Base-by-base conservation (phyloP, 2,888 invertebrate genomes). In the Sinopyrophorus schimmeli region DNA sequence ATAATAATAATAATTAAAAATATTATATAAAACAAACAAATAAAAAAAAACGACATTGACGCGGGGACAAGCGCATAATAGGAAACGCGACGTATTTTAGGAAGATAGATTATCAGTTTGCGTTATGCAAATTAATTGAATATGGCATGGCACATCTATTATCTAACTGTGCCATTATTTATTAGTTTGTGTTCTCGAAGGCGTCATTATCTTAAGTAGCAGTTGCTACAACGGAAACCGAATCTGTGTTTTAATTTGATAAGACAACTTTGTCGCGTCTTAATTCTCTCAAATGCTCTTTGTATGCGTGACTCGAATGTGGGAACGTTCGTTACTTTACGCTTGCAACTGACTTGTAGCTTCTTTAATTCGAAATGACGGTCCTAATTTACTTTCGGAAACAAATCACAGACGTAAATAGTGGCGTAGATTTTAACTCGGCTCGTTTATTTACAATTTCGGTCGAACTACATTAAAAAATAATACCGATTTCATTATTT, bases 181-280 rank as follows among this genome's bases (percentile, higher is more conserved):
- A 46, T 46, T 46, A 46, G 38, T 46, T 46, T 38, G 46, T 38
- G 38, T 51, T 50, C 37, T 47, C 40, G 31, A 49, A 53, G 53
- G 46, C 47, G 40, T 50, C 42, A 57, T 57, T 57, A 57, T 55
- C 57, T 57, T 57, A 57, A 57, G 53, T 54, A 54, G 38, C 53
- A 50, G 40, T 53, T 40, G 46, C 44, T 44, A 27, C 20, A 43
- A 40, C 54, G 52, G 54, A 55, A 57, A 31, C 48, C 52, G 54
- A 57, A 53, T 54, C 54, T 42, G 53, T 47, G 54, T 53, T 50
- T 50, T 57, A 57, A 57, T 55, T 57, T 50, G 53, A 57, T 57
- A 57, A 54, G 57, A 57, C 57, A 57, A 38, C 32, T 44, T 35
- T 39, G 53, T 51, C 48, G 56, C 56, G 51, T 39, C 56, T 56